Percentiles rank a stretch among this genome's conserved stretches.
Evolutionary conservation across 2,888 invertebrate genomes (phyloP).

Genomic region (Habroteleia sp.): DNA sequence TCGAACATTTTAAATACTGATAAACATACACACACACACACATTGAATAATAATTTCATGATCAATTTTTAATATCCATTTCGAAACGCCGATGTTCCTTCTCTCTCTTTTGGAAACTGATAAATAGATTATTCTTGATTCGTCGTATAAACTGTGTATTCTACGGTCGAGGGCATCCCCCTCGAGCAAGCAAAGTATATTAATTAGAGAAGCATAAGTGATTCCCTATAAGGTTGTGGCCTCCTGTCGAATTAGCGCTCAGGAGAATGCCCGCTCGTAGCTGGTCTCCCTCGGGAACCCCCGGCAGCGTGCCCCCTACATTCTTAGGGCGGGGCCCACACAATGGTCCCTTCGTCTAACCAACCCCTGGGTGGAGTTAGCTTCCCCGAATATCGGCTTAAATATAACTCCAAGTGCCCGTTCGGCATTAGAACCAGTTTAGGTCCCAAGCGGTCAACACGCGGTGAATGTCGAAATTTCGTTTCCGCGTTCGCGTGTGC

Average conservation of each 20-base stretch:
- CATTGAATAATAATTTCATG: too few relatives aligned
- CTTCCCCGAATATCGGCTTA: slow-evolving; percentile 59
- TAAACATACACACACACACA: too few relatives aligned
- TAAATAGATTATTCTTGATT: slow-evolving; percentile 23
- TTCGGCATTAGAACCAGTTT: slow-evolving; percentile 70
- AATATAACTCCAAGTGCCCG: slow-evolving; percentile 68
- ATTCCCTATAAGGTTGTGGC: slow-evolving; percentile 72
- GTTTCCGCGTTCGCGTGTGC: slow-evolving; percentile 8
- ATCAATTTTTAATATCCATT: too few relatives aligned
- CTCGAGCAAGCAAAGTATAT: slow-evolving; percentile 46
- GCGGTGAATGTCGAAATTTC: slow-evolving; percentile 6
- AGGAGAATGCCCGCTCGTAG: slow-evolving; percentile 71
- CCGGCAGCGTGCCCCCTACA: slow-evolving; percentile 61
- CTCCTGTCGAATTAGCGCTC: slow-evolving; percentile 77
- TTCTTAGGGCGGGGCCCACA: slow-evolving; percentile 76
- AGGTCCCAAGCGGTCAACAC: slow-evolving; percentile 66
- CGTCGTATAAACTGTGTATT: slow-evolving; percentile 33
- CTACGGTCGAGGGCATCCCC: slow-evolving; percentile 21
- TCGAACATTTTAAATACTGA: too few relatives aligned
- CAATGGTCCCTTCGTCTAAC: slow-evolving; percentile 71
- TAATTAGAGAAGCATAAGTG: slow-evolving; percentile 63
- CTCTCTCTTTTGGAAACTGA: too few relatives aligned
- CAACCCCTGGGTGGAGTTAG: slow-evolving; percentile 80
- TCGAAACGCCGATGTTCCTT: too few relatives aligned
- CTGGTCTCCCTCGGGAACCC: slow-evolving; percentile 68